These are phyloP conservation scores for Pseudochirops cupreus DNA, from an alignment of 2,797 vertebrate species.

Conservation along the genomic window DNA sequence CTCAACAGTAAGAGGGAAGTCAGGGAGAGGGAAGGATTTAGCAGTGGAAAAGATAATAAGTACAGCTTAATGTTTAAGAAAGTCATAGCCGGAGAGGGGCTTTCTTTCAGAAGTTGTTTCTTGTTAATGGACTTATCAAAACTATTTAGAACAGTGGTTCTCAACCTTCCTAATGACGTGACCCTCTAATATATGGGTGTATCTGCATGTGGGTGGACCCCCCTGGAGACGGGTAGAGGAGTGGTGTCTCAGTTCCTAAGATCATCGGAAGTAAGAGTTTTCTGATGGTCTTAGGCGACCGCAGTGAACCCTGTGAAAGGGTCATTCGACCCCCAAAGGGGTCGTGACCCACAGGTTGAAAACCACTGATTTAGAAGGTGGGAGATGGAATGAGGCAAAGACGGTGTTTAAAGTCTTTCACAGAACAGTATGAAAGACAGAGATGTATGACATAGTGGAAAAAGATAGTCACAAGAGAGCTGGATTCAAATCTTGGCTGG, in stretches of 20 bases:
- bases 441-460: neutral
- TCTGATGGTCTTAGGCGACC: no score
- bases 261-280: no score
- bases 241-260: no score
- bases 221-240: no score
- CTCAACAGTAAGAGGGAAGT: neutral
- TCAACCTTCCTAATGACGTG: no score
- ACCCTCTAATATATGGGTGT: no score
- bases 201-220: no score
- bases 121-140: slow-evolving; percentile 37
- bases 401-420: neutral
- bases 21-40: neutral
- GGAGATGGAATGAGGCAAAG: neutral
- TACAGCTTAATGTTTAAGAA: neutral
- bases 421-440: neutral
- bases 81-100: neutral
- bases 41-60: neutral
- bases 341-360: no score
- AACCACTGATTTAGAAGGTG: neutral
- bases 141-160: slow-evolving; percentile 16
- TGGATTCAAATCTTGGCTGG: neutral
- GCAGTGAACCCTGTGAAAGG: no score
- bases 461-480: neutral
- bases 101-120: slow-evolving; percentile 48
- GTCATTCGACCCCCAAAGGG: no score